Evolutionary conservation across 1,140 invertebrate species (phyloP).

Genomic region (Lepidurus couesii): DNA sequence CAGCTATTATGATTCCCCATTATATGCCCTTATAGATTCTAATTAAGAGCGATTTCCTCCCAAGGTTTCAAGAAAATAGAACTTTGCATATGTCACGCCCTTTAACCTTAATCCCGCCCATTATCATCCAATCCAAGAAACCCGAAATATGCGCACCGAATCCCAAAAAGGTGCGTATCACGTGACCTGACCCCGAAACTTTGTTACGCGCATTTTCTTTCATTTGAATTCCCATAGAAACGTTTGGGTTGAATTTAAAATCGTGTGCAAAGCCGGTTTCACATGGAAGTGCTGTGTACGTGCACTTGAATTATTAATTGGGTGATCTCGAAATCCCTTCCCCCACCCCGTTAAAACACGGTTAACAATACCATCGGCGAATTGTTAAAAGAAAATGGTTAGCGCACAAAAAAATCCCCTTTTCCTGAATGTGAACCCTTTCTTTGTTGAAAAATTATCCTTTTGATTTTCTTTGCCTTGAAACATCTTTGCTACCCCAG

Average conservation of each 20-base stretch:
- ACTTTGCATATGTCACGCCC: background rate
- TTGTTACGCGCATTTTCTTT: background rate
- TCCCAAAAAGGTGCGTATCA: background rate
- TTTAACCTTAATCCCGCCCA: background rate
- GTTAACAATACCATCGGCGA: background rate
- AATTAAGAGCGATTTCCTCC: background rate
- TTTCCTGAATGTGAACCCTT: conserved; percentile 9
- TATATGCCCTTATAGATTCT: background rate
- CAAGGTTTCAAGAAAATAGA: background rate
- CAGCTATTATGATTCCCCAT: conserved; percentile 13
- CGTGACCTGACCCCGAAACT: conserved; percentile 7
- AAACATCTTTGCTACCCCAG: conserved; percentile 2
- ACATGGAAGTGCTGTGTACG: conserved; percentile 8
- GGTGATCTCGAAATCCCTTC: background rate
- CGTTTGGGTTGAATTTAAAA: background rate
- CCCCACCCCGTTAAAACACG: background rate
- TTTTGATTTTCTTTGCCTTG: conserved; percentile 6
- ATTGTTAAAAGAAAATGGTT: background rate
- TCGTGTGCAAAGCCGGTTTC: background rate
- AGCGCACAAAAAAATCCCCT: conserved; percentile 1
- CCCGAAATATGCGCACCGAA: background rate
- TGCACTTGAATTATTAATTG: background rate
- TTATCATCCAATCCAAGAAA: background rate
- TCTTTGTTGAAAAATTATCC: background rate
- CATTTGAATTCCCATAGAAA: background rate